These are phyloP conservation scores for Hyposmocoma kahamanoa DNA, from an alignment of 1,140 invertebrate species.

Conservation along the genomic window DNA sequence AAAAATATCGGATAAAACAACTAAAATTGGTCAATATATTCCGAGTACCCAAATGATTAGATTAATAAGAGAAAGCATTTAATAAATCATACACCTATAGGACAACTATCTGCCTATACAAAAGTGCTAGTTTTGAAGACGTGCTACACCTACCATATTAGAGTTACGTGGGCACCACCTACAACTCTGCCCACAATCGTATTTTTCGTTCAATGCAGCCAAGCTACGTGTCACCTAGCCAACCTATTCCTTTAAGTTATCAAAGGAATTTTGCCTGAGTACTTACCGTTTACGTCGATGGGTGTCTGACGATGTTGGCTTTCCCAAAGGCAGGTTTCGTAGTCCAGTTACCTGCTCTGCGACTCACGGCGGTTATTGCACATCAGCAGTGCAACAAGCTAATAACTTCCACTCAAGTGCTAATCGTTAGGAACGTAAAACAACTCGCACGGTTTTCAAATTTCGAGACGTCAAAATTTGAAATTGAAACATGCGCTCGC, in stretches of 20 bases:
- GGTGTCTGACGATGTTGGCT: slow-evolving; percentile 27
- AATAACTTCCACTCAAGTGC: slow-evolving; percentile 28
- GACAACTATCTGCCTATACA: slow-evolving; percentile 1
- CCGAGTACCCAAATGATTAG: too few species aligned
- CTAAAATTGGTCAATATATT: too few species aligned
- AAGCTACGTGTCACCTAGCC: slow-evolving; percentile 55
- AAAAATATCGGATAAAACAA: too few species aligned
- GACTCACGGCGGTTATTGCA: slow-evolving; percentile 18
- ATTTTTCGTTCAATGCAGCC: slow-evolving; percentile 49
- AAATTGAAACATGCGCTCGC: slow-evolving; percentile 41
- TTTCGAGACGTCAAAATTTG: slow-evolving; percentile 47
- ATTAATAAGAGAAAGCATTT: too few species aligned
- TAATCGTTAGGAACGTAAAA: slow-evolving; percentile 17
- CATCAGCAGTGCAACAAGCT: too few species aligned
- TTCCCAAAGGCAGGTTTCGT: slow-evolving; percentile 28
- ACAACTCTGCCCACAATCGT: slow-evolving; percentile 51
- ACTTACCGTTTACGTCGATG: background rate
- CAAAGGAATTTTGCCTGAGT: background rate
- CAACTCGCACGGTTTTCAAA: slow-evolving; percentile 42
- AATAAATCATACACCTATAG: too few species aligned
- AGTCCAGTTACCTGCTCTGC: slow-evolving; percentile 17
- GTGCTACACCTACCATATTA: slow-evolving; percentile 57
- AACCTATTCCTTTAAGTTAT: slow-evolving; percentile 23
- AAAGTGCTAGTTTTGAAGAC: slow-evolving; percentile 44
- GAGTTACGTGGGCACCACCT: slow-evolving; percentile 52